Evolutionary conservation across 2,888 invertebrate species (phyloP).

Genomic region (Spodoptera picta): DNA sequence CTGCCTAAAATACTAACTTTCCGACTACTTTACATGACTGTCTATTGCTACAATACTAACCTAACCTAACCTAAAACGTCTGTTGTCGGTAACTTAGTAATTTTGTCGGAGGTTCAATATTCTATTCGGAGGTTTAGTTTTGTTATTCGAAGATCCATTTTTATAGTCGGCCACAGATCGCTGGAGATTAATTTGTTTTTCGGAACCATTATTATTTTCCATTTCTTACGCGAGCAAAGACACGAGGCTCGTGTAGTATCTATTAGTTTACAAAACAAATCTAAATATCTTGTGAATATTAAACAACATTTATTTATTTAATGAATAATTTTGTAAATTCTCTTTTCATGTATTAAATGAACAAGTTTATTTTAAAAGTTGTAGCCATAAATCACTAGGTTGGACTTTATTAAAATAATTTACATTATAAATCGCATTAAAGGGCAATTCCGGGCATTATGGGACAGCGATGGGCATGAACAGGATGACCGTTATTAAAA

Average conservation of each 20-base stretch:
- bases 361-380: slow-evolving; percentile 60
- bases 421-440: slow-evolving; percentile 63
- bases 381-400: slow-evolving; percentile 64
- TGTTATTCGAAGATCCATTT: no score
- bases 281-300: slow-evolving; percentile 23
- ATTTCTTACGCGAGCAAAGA: no score
- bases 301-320: slow-evolving; percentile 11
- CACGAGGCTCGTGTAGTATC: background rate
- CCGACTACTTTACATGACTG: no score
- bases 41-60: no score
- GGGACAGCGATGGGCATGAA: slow-evolving; percentile 41
- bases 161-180: no score
- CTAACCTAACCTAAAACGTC: no score
- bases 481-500: slow-evolving; percentile 34
- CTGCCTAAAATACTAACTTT: no score
- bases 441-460: slow-evolving; percentile 59
- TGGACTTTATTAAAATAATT: slow-evolving; percentile 72
- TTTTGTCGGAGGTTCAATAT: no score
- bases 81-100: no score
- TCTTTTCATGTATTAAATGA: slow-evolving; percentile 47
- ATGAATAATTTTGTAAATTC: slow-evolving; percentile 36
- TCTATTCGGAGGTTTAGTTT: no score
- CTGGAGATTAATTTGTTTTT: no score
- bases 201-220: no score
- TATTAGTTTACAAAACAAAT: slow-evolving; percentile 3